A percentile compares a stretch with the other conserved stretches of the same genome.
phyloP scores from a whole-genome alignment of 2,113 vertebrate genomes.

The Daboia siamensis region DNA sequence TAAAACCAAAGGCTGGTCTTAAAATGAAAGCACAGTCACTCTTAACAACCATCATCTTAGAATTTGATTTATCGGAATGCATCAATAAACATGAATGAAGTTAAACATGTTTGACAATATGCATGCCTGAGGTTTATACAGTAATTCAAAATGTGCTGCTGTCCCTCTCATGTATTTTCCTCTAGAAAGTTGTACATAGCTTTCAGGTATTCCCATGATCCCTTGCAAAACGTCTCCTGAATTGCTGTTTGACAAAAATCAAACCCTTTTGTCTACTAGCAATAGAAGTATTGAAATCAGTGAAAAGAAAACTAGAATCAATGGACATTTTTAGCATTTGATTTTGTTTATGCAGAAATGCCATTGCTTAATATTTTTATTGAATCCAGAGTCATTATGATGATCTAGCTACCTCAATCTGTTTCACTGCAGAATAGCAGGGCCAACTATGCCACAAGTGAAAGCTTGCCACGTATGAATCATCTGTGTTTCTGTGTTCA shows the following conservation, averaged over 20 bases:
- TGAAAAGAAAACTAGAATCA: background rate
- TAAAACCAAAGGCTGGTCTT: conserved; percentile 51
- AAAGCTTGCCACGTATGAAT: background rate
- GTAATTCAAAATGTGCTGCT: background rate
- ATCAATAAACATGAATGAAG: conserved; percentile 50
- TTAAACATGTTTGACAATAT: conserved; percentile 52
- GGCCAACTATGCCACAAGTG: background rate
- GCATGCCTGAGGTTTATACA: conserved; percentile 33
- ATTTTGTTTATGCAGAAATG: background rate
- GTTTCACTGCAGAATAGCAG: background rate
- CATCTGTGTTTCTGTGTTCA: background rate
- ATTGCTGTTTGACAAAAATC: background rate
- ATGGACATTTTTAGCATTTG: background rate
- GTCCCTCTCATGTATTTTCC: background rate
- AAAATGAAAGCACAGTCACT: conserved; percentile 50
- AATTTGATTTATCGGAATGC: conserved; percentile 63
- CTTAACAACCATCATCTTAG: conserved; percentile 31
- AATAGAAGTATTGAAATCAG: conserved; percentile 5
- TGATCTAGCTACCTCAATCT: background rate
- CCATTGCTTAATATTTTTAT: background rate
- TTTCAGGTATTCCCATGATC: conserved; percentile 24
- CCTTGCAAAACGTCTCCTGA: conserved; percentile 20
- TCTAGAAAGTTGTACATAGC: conserved; percentile 32
- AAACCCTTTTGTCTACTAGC: background rate
- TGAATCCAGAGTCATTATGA: background rate